Evolutionary conservation across 2,113 vertebrate species (phyloP).

Genomic region (Megaceryle torquata): DNA sequence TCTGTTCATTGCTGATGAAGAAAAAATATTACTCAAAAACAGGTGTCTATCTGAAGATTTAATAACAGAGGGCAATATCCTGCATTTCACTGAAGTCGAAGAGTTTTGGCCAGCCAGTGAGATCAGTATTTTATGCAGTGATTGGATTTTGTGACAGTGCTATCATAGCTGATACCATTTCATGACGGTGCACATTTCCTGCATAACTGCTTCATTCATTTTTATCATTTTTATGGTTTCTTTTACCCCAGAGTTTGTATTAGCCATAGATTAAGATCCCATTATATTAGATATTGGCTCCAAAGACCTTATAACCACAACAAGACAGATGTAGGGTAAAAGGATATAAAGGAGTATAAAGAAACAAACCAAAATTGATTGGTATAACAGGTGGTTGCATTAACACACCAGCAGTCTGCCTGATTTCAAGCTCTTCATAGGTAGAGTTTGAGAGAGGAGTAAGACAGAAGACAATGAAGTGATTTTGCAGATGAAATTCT

Average conservation of each 20-base stretch:
- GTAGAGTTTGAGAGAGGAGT: neutral
- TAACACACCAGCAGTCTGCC: conserved; percentile 5
- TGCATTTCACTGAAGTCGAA: neutral
- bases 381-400: conserved; percentile 53
- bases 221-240: neutral
- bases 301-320: neutral
- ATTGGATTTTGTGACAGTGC: neutral
- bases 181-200: conserved; percentile 42
- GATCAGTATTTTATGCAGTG: neutral
- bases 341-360: neutral
- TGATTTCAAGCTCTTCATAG: neutral
- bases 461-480: neutral
- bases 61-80: neutral
- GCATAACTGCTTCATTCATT: conserved; percentile 2
- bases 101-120: neutral
- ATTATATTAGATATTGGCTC: neutral
- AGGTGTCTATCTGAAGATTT: neutral
- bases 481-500: neutral
- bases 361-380: neutral
- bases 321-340: neutral
- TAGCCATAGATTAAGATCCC: neutral
- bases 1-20: neutral
- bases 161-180: conserved; percentile 18
- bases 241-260: neutral
- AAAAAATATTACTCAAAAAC: neutral